Conservation (phyloP, 2,113 vertebrate genomes). For the Chauna torquata region DNA sequence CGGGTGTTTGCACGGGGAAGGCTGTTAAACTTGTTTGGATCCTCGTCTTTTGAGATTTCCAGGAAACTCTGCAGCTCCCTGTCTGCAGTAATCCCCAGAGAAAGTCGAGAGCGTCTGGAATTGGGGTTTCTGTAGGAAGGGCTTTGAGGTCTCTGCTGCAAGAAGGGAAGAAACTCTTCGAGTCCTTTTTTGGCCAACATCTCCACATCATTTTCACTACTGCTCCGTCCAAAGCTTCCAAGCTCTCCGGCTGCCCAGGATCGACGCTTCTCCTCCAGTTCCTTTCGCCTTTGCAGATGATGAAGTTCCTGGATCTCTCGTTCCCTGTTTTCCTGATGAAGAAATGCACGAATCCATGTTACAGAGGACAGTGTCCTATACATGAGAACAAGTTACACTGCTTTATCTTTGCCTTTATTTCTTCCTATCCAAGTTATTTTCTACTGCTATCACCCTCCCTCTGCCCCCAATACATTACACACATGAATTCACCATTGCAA, state of each 20-base stretch:
- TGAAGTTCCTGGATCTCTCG: constrained; percentile 87
- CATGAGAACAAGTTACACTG: neutral
- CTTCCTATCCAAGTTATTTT: neutral
- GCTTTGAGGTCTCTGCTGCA: constrained; percentile 84
- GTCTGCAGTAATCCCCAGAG: constrained; percentile 81
- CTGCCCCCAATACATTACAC: neutral
- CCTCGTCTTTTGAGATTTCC: constrained; percentile 80
- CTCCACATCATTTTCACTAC: constrained; percentile 94
- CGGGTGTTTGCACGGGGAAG: constrained; percentile 81
- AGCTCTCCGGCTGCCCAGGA: constrained; percentile 83
- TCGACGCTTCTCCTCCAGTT: constrained; percentile 87
- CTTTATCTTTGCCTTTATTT: neutral
- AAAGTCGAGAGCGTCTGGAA: constrained; percentile 88
- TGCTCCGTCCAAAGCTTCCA: constrained; percentile 86
- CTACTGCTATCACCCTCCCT: neutral
- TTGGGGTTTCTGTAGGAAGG: constrained; percentile 84
- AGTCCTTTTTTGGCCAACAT: constrained; percentile 86
- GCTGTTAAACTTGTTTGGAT: constrained; percentile 84
- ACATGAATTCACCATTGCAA: neutral
- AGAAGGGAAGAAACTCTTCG: constrained; percentile 81
- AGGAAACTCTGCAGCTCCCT: constrained; percentile 87
- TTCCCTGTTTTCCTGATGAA: constrained; percentile 86
- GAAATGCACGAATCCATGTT: neutral
- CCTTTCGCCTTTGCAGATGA: constrained; percentile 81
- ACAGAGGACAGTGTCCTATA: neutral